These are phyloP conservation scores for Agrochola lota DNA, from an alignment of 2,888 invertebrate genomes.

Conservation along the genomic window DNA sequence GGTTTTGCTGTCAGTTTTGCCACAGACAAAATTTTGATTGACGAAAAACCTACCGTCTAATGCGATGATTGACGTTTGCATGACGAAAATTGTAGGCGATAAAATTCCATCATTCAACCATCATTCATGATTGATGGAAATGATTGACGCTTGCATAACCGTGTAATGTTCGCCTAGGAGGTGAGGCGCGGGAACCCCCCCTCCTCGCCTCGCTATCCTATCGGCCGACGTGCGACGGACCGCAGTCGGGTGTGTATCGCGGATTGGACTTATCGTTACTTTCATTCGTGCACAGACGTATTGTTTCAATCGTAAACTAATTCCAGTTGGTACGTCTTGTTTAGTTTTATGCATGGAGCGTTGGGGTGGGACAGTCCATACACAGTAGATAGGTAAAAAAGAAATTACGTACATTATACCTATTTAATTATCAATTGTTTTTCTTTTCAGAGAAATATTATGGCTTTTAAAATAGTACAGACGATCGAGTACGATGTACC, in stretches of 20 bases:
- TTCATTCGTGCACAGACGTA: constrained; percentile 26
- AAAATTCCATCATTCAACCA: too few relatives aligned
- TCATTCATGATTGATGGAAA: too few relatives aligned
- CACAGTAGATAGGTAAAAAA: constrained; percentile 20
- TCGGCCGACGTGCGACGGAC: constrained; percentile 10
- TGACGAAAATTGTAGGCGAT: too few relatives aligned
- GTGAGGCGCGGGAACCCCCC: constrained; percentile 17
- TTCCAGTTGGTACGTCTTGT: constrained; percentile 17
- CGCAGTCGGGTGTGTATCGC: constrained; percentile 20
- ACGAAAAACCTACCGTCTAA: too few relatives aligned
- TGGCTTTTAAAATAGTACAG: constrained; percentile 22
- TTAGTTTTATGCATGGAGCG: constrained; percentile 23
- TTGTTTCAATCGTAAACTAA: constrained; percentile 13
- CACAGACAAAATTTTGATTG: constrained; percentile 2
- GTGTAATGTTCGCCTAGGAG: too few relatives aligned
- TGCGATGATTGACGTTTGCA: too few relatives aligned
- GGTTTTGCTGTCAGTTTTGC: constrained; percentile 9
- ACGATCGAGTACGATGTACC: constrained; percentile 26
- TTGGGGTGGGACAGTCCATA: too few relatives aligned
- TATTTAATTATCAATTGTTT: constrained; percentile 24
- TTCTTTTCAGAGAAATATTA: constrained; percentile 22
- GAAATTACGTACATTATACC: constrained; percentile 2
- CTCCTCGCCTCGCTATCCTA: constrained; percentile 7
- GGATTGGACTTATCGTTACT: constrained; percentile 10
- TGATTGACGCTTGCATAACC: too few relatives aligned